Conservation (phyloP, 2,113 vertebrate species). For the Ibidorhyncha struthersii region DNA sequence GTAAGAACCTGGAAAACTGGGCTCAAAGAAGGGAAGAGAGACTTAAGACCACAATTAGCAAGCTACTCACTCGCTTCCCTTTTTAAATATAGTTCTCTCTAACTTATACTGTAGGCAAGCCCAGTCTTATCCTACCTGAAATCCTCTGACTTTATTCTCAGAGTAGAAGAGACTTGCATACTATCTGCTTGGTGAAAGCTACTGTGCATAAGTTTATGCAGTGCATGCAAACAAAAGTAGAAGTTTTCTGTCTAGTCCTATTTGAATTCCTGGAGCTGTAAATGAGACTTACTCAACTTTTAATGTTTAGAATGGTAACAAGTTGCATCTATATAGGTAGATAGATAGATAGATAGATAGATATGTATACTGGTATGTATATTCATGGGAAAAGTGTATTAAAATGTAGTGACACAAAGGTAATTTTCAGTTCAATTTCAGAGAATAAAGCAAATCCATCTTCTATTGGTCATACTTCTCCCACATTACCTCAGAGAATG, state of each 20-base stretch:
- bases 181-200: not conserved
- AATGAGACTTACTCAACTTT: not conserved
- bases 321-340: not conserved
- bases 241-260: not conserved
- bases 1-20: not conserved
- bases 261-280: conserved; percentile 21
- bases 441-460: conserved; percentile 25
- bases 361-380: not conserved
- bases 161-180: not conserved
- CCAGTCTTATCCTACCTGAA: not conserved
- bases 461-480: not conserved
- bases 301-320: not conserved
- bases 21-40: not conserved
- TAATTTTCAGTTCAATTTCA: conserved; percentile 57
- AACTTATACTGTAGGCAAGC: not conserved
- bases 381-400: not conserved
- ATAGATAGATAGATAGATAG: no score
- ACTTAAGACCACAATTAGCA: not conserved
- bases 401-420: conserved; percentile 1
- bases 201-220: not conserved
- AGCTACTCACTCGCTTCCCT: not conserved
- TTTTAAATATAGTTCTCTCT: not conserved
- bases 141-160: not conserved
- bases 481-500: not conserved
- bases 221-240: not conserved